phyloP scores from a whole-genome alignment of 23 tunicate species.

The Oikopleura albicans region DNA sequence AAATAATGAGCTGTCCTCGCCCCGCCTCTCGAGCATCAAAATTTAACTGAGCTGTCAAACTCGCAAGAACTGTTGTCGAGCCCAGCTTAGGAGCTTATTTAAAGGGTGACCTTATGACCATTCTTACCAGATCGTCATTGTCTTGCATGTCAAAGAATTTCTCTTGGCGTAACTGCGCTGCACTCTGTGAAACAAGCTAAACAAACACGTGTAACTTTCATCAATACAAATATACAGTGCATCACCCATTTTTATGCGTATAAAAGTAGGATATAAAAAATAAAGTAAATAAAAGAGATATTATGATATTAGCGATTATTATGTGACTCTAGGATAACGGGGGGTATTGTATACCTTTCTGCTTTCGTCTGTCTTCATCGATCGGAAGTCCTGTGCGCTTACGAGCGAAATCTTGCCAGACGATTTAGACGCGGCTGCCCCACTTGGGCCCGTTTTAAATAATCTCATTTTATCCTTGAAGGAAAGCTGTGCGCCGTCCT shows the following conservation, averaged over 20 bases:
- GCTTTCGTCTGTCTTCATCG: slow-evolving; percentile 60
- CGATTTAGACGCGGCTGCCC: neutral
- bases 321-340: too few species aligned
- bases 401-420: slow-evolving; percentile 44
- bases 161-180: neutral
- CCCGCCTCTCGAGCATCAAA: too few species aligned
- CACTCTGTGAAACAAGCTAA: slow-evolving; percentile 5
- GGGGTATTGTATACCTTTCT: too few species aligned
- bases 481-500: slow-evolving; percentile 22
- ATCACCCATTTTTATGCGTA: neutral
- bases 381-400: slow-evolving; percentile 60
- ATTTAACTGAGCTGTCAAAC: too few species aligned
- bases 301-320: too few species aligned
- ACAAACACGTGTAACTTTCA: too few species aligned
- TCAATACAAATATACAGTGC: too few species aligned
- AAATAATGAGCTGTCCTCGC: too few species aligned
- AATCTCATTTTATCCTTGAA: slow-evolving; percentile 61
- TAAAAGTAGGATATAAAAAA: neutral
- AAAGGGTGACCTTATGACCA: too few species aligned
- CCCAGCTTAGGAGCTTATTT: too few species aligned
- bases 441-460: slow-evolving; percentile 28
- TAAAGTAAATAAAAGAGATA: neutral
- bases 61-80: too few species aligned
- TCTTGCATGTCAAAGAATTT: neutral
- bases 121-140: neutral